Base-by-base conservation (phyloP, 2,113 vertebrate genomes). In the Carassius auratus region DNA sequence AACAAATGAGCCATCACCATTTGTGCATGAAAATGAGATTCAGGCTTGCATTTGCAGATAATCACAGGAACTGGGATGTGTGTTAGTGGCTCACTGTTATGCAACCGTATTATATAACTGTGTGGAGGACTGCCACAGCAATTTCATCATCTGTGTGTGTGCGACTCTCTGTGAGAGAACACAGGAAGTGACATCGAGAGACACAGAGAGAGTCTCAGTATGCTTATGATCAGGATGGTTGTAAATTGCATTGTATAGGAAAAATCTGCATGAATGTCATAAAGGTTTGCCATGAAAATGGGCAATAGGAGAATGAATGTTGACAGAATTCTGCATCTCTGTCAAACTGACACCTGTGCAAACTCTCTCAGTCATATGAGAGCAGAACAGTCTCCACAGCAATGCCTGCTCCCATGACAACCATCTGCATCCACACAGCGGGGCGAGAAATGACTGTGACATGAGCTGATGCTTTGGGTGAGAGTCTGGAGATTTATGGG, bases 401-500 rank as follows among this genome's bases (percentile, higher is more conserved):
- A 86, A 86, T 73, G 8, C 19, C 62, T 48, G 78, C 71, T 83
- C 61, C 80, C 85, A 77, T 86, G 80, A 81, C 81, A 86, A 86
- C 74, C 45, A 33, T 48, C 59, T n/a, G 23, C 59, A 52, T 84
- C 62, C 74, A 33, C 42, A 64, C 83, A 48, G 59, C 23, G n/a
- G 38, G 82, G 52, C n/a, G 57, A 75, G 82, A 84, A 62, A 84
- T 30, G 57, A 84, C 30, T 30, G 71, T 30, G 82, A 84, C 69
- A 84, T 26, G 82, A 84, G 55, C 52, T 62, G 69, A 75, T 15
- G 57, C 19, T 10, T 55, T 9, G 80, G 33, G 66, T 69, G 66
- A 82, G 80, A 30, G 23, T 48, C 23, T 48, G 10, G 21, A 69
- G 69, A n/a, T 69, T 74, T 33, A 61, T 17, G 21, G 33, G 14